Base-by-base conservation (phyloP, 1,140 invertebrate species). In the Hylaeus volcanicus region DNA sequence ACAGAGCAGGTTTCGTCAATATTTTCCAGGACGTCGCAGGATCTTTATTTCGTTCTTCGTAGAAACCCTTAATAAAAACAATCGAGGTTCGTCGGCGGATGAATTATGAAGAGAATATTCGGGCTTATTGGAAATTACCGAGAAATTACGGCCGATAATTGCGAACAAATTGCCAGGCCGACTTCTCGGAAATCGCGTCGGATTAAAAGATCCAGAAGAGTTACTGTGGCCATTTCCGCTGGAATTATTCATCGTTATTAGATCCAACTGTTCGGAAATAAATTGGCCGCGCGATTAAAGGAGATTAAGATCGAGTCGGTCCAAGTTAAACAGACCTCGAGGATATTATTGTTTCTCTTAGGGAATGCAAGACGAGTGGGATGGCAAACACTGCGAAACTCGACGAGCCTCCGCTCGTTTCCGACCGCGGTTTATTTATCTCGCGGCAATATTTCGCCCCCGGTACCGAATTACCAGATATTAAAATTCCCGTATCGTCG, bases 291-390 rank as follows among this genome's bases (percentile, higher is more conserved):
- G 2, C 37, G 43, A 56, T 70, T 56, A 41, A 0, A 3, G 37
- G 53, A 26, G 53, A 70, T 70, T 55, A 70, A 41, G 61, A 43
- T 41, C 39, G 61, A 56, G 48, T 37, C 65, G 65, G 51, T 58
- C 1, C 5, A 43, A 45, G 8, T 65, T 65, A 65, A 45, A 65
- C 41, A 15, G 41, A 43, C 6, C 63, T 15, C 5, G 14, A 11
- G 15, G 14, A 15, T 41, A 9, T 56, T 41, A 41, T 53, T 26
- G 9, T 15, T 55, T 11, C 65, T 48, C n/a, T 1, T 9, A 11
- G 6, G 2, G 43, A 45, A 5, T 45, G 2, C 8, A 11, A 51
- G 51, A 51, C 51, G 9, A 51, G 51, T 9, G 8, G 51, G 8
- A 51, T 51, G 0, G 9, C 51, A 51, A 51, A 51, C 51, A 51